Evolutionary conservation across 2,113 vertebrate genomes (phyloP), one percentile per base, ranked within the genome.

Genomic region (Gobio gobio): DNA sequence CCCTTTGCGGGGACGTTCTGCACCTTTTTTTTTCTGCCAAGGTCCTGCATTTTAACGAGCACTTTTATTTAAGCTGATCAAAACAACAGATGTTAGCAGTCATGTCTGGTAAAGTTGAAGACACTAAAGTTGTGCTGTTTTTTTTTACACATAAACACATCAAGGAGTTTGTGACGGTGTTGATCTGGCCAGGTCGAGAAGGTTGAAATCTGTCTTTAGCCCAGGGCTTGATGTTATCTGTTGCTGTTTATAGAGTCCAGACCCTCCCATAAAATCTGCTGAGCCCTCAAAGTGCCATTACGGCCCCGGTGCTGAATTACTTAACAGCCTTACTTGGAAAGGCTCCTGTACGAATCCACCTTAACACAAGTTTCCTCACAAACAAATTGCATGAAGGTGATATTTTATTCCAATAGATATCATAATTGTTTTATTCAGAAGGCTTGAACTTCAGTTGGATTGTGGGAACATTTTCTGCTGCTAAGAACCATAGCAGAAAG

Each of bases 181-280:
- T 82, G 63, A 49, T 82, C 26, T n/a, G 12, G 10, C 63, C n/a
- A 43, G 58, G n/a, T 61, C 8, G 76, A 64, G 58, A 64, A 47
- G 64, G 47, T 45, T 70, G n/a, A 51, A n/a, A 40, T 68, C 26
- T 56, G 63, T 70, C 85, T 89, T 90, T 36, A 87, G 90, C 87
- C 85, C 26, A 54, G 79, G 83, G 76, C 81, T 86, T 81, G 88
- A 85, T 86, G 86, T 87, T 87, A 87, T 89, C 75, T 78, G 85
- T 64, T 87, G 82, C 94, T 90, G 88, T 90, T 90, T 94, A 94
- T 93, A 93, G 94, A 88, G 77, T 78, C 40, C 24, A 51, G 74
- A 74, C 92, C 84, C 83, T 90, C 91, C 87, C 84, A 61, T 91
- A 89, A 91, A 93, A 92, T 93, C 86, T 90, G 90, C 92, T 88